These are phyloP conservation scores for Sebastes minor DNA, from an alignment of 2,797 vertebrate genomes.

Conservation along the genomic window DNA sequence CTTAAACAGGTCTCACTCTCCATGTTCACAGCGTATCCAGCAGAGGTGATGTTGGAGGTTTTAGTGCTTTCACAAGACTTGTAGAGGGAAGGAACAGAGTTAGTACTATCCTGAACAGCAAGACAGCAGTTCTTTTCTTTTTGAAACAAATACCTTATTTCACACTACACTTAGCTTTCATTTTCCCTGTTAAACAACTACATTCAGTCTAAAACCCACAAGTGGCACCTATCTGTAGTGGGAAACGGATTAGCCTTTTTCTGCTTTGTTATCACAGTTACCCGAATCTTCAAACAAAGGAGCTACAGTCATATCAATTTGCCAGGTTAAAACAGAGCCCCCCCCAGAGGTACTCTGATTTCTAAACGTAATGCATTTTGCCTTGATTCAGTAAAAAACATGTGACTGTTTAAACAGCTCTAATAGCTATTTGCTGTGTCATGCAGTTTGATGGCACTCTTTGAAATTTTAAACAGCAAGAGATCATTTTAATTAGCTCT, in stretches of 20 bases:
- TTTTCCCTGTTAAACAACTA: slow-evolving; percentile 19
- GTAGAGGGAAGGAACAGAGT: neutral
- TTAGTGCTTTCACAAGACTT: slow-evolving; percentile 8
- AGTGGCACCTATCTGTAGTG: neutral
- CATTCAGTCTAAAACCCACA: slow-evolving; percentile 8
- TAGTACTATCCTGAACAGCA: neutral
- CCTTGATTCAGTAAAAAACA: neutral
- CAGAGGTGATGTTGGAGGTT: slow-evolving; percentile 6
- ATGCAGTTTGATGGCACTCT: neutral
- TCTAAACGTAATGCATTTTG: neutral
- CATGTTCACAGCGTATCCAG: slow-evolving; percentile 4
- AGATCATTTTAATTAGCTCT: slow-evolving; percentile 21
- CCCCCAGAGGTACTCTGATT: neutral
- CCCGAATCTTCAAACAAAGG: neutral
- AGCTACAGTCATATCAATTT: slow-evolving; percentile 4
- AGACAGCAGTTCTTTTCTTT: neutral
- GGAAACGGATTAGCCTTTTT: neutral
- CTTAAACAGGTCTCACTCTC: slow-evolving; percentile 39
- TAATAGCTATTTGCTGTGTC: slow-evolving; percentile 16
- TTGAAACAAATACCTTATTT: slow-evolving; percentile 42
- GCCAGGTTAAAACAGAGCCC: neutral
- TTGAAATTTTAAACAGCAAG: slow-evolving; percentile 20
- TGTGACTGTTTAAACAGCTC: slow-evolving; percentile 1
- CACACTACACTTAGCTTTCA: slow-evolving; percentile 39
- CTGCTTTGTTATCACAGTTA: neutral